Percentiles rank a stretch among this genome's conserved stretches.
These are phyloP conservation scores for Pleuronectes platessa DNA, from an alignment of 2,113 vertebrate species.

Conservation along the genomic window DNA sequence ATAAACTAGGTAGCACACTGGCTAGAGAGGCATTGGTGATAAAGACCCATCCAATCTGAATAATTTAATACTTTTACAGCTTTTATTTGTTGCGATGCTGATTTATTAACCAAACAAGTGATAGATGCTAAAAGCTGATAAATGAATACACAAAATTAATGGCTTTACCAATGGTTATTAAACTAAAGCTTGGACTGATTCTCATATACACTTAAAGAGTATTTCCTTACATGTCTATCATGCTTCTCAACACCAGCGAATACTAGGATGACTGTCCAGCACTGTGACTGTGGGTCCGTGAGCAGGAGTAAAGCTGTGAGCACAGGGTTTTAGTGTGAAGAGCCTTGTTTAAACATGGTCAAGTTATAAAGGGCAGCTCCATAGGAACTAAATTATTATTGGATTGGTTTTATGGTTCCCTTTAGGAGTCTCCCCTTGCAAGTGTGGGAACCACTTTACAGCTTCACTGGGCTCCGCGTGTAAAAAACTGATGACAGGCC, in stretches of 20 bases:
- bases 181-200: no score
- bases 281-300: background rate
- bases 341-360: conserved; percentile 23
- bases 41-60: no score
- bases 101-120: no score
- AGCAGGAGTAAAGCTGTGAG: conserved; percentile 12
- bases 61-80: no score
- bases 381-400: conserved; percentile 53
- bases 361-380: conserved; percentile 11
- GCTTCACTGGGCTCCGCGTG: conserved; percentile 50
- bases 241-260: background rate
- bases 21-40: no score
- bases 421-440: conserved; percentile 44
- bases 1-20: no score
- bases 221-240: background rate
- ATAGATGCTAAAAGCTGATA: background rate
- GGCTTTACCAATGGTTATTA: no score
- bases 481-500: conserved; percentile 63
- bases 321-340: background rate
- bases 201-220: background rate
- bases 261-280: background rate
- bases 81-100: no score
- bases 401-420: conserved; percentile 35
- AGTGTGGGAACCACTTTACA: conserved; percentile 70
- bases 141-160: background rate